These are phyloP conservation scores for Nycticryphes semicollaris DNA, from an alignment of 2,113 vertebrate species.

Conservation along the genomic window DNA sequence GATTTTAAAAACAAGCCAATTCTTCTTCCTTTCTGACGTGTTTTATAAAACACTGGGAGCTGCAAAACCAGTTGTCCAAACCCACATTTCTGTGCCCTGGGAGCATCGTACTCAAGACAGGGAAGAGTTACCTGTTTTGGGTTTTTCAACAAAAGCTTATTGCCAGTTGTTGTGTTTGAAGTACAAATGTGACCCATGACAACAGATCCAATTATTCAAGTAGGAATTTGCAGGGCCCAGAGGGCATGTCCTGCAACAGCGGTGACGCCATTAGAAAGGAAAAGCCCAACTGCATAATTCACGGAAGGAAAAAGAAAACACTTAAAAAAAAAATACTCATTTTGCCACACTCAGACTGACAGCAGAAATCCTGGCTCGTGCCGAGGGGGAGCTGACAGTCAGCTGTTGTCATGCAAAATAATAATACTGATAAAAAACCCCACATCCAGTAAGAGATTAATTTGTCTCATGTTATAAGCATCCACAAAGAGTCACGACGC, in stretches of 20 bases:
- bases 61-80: background rate
- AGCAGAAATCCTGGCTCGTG: background rate
- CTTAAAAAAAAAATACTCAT: slow-evolving; percentile 22
- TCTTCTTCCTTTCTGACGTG: background rate
- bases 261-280: background rate
- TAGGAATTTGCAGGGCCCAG: background rate
- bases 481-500: background rate
- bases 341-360: background rate
- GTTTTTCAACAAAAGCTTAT: background rate
- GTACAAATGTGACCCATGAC: background rate
- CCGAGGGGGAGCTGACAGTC: background rate
- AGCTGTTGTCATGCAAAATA: background rate
- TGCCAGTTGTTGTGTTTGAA: background rate
- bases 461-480: background rate
- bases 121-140: background rate
- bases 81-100: background rate
- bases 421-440: background rate
- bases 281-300: background rate
- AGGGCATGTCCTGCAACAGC: background rate
- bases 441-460: background rate
- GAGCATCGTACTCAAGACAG: background rate
- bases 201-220: background rate
- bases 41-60: background rate
- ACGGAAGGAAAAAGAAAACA: background rate
- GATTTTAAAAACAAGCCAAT: background rate